Base-by-base conservation (phyloP, 2,888 invertebrate genomes). In the Brachyptera risi region DNA sequence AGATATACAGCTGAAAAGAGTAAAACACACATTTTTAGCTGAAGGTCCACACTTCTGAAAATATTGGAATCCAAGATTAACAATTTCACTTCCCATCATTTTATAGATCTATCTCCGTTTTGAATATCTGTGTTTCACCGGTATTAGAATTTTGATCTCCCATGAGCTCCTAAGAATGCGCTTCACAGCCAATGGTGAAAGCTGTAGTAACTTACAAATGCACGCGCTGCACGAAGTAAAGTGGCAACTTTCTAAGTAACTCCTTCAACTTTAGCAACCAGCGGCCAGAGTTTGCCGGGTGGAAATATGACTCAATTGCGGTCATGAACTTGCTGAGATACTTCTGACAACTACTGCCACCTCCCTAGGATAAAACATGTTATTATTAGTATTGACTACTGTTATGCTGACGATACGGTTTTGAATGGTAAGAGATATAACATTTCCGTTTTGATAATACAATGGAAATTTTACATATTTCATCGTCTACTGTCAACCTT, bases 201-300 rank as follows among this genome's bases (percentile, higher is more conserved):
- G 31, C 11, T 5, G 31, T 5, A 31, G 5, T 38, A 17, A 47
- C 68, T 69, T 70, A 79, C 78, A 71, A 72, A 63, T 78, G 74
- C 23, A 83, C 64, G 51, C 89, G 82, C 65, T 78, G 75, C 1
- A 85, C 75, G 69, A 92, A 87, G 68, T 83, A 80, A 63, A 78
- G 78, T 0, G 87, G 79, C n/a, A 92, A 76, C 70, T 85, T 86
- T 56, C 81, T 79, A 2, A 92, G 76, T 4, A 90, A 75, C 60
- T 87, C 85, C 60, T 83, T 80, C 1, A 90, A 77, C 66, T 82
- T 84, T 64, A 74, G 74, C 0, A 87, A 83, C 92, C 95, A 96
- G 49, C 84, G 74, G 24, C 95, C 96, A 37, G 80, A 75, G 74
- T 96, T 96, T 0, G 94, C 94, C 57, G 92, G 92, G 76, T 96